These are phyloP conservation scores for Perccottus glenii DNA, from an alignment of 2,113 vertebrate species.

Conservation along the genomic window DNA sequence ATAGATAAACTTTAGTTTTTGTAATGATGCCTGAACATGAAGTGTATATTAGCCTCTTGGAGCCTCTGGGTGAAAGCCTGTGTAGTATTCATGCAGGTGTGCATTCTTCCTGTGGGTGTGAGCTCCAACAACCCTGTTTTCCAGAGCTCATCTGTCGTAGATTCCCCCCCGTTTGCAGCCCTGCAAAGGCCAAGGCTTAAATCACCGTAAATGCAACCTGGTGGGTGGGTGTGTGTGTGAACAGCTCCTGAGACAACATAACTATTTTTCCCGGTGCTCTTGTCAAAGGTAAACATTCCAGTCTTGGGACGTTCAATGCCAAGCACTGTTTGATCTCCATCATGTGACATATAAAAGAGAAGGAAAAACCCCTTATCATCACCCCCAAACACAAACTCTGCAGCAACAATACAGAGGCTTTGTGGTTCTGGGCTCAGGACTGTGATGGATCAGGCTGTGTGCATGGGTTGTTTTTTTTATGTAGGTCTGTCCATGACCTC, in stretches of 20 bases:
- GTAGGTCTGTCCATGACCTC: conserved; percentile 56
- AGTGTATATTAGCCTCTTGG: conserved; percentile 6
- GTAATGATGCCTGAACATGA: not conserved
- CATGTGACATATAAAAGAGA: conserved; percentile 66
- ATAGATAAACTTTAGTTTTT: not conserved
- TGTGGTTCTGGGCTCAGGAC: conserved; percentile 11
- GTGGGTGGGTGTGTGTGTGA: conserved; percentile 25
- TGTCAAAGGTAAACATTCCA: conserved; percentile 73
- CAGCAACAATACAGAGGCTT: conserved; percentile 8
- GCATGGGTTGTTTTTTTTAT: conserved; percentile 47
- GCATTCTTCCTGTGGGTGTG: conserved; percentile 62
- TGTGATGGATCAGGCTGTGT: conserved; percentile 11
- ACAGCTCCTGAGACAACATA: conserved; percentile 45
- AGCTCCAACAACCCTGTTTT: conserved; percentile 63
- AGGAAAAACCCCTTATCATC: conserved; percentile 29
- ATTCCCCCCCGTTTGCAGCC: conserved; percentile 12
- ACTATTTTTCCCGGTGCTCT: conserved; percentile 50
- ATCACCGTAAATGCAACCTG: conserved; percentile 36
- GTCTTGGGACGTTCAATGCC: conserved; percentile 63
- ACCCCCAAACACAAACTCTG: conserved; percentile 25
- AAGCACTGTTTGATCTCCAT: conserved; percentile 61
- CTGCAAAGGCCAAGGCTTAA: conserved; percentile 47
- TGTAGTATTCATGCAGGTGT: conserved; percentile 47
- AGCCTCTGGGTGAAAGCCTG: conserved; percentile 18
- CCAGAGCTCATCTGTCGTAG: conserved; percentile 39